Evolutionary conservation across 2,113 vertebrate genomes (phyloP), one percentile per base, ranked within the genome.

Genomic region (Amazona vittata): DNA sequence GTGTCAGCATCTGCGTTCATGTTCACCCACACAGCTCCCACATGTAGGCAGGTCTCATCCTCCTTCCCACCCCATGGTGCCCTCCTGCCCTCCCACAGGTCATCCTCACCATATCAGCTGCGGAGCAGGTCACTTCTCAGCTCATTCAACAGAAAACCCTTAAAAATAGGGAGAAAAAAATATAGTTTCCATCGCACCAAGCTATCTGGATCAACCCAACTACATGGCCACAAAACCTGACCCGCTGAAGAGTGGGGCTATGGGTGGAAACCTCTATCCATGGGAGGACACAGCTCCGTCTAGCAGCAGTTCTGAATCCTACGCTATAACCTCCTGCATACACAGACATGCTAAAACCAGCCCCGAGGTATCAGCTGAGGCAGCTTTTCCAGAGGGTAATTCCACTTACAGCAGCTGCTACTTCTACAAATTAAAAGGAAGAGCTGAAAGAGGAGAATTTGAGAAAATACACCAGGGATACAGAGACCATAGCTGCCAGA

Each of bases 1-100:
- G 4, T 16, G 73, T 25, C 6, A 3, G 49, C 2, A 25, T 1
- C 28, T 21, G 18, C 0, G 1, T 5, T 13, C 22, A 59, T 2
- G 2, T 37, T 39, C 37, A 24, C 76, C 57, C 69, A 55, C 21
- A 0, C 68, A 60, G 37, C 62, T 33, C 37, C 29, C 83, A 44
- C 2, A 0, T 5, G 1, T 6, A 35, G 49, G 68, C 44, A 49
- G 26, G 4, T n/a, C 24, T 18, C 50, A 22, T 3, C 22, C 16
- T 29, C 26, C 21, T 8, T 9, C 26, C 69, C 59, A 18, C 4
- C 22, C 12, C 5, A 0, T 50, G 9, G 33, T 28, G 5, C 17
- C 55, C 37, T 64, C 70, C 60, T 62, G 50, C 43, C 71, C 71
- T 81, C 77, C 49, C 77, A 25, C 6, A 16, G 55, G 90, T 44